Evolutionary conservation across 2,797 vertebrate genomes (phyloP), one percentile per base, ranked within the genome.

Genomic region (Todus mexicanus): DNA sequence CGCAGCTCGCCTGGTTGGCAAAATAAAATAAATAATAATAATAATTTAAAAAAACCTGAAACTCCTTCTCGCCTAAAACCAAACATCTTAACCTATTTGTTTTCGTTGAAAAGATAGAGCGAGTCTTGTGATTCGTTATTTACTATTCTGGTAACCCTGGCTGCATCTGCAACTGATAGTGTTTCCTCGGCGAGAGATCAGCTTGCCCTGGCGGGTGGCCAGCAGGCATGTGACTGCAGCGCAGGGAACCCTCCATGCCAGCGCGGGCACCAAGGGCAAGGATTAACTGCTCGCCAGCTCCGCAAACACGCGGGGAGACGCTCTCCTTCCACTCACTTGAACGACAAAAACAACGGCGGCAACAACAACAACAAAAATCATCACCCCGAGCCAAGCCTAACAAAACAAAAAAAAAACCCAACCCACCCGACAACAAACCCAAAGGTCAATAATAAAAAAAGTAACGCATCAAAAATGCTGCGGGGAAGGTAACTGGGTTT

Each of bases 61-160:
- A 53, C 61, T 45, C 60, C 90, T 93, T 92, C 89, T 92, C 29
- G 20, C 45, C 74, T 77, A 87, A 96, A n/a, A 80, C 15, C 63
- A 76, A 98, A 97, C 96, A 94, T 97, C 97, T 98, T 97, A 94
- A 95, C 97, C 96, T 96, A 98, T 98, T 98, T 98, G 97, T 98
- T 98, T 98, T 98, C 77, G 89, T 95, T 78, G 88, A 92, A 96
- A 96, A 97, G 93, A 94, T 92, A 96, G 96, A 83, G 96, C 43
- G 50, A 94, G 97, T 97, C 96, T 95, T 97, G 97, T 97, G 96
- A 95, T 97, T 98, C 94, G 97, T 97, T 98, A 98, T 99, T 98
- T 98, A 98, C 98, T 98, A 99, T 98, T 98, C 98, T 98, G 98
- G 98, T 98, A 97, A 97, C 94, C 93, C 97, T 97, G 97, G 97